A percentile compares a stretch with the other conserved stretches of the same genome.
phyloP scores from a whole-genome alignment of 2,113 vertebrate species.

The Poeciliopsis turrubarensis region DNA sequence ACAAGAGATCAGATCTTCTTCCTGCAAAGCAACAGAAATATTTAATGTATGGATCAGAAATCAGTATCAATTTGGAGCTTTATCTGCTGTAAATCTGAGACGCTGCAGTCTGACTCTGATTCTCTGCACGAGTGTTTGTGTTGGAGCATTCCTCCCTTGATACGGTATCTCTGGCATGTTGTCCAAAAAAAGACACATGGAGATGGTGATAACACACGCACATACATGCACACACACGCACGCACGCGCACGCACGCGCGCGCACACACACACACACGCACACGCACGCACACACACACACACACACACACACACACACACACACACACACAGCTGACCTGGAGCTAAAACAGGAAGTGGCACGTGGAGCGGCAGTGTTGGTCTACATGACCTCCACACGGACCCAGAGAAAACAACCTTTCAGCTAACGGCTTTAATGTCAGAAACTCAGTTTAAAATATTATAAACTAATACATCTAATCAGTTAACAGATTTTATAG shows the following conservation, averaged over 20 bases:
- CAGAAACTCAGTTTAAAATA: background rate
- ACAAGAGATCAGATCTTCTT: no score
- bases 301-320: background rate
- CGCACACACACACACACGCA: background rate
- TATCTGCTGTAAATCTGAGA: no score
- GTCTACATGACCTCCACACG: background rate
- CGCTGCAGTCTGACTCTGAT: no score
- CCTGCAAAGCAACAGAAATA: no score
- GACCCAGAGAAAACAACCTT: background rate
- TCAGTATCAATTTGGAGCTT: no score
- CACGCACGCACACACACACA: background rate
- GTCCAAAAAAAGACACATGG: conserved; percentile 14
- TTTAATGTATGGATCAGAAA: no score
- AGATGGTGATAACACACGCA: background rate
- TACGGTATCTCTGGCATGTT: conserved; percentile 36
- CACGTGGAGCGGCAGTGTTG: background rate
- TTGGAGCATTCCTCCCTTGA: conserved; percentile 22
- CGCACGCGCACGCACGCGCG: background rate
- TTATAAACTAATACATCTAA: background rate
- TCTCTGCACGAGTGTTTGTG: background rate
- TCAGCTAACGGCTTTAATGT: background rate
- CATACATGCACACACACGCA: background rate
- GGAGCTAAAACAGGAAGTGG: conserved; percentile 47
- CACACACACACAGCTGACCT: conserved; percentile 9
- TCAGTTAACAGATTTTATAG: background rate